Evolutionary conservation across 2,113 vertebrate species (phyloP), one percentile per base, ranked within the genome.

Genomic region (Alethe diademata): DNA sequence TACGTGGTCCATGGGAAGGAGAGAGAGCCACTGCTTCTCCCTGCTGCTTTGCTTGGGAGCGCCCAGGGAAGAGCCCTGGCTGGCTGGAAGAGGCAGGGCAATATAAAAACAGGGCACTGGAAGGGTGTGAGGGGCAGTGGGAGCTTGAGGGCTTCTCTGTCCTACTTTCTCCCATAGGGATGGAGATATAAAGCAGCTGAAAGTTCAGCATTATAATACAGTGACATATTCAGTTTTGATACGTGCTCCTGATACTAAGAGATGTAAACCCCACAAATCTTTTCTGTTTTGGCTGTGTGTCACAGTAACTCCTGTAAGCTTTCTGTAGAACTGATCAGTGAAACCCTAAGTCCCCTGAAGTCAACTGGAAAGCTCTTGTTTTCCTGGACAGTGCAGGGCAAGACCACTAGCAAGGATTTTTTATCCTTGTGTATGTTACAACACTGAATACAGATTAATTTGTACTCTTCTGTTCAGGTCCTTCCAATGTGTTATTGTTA

Each of bases 1-100:
- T 28, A 0, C 20, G 12, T 36, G 5, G 1, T 5, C 0, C 2
- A 5, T 10, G n/a, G 53, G 53, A 75, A 75, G 53, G 7, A 53
- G 31, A 29, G n/a, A 57, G 31, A 65, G 13, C 42, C 66, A 50
- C 66, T 78, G 12, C 43, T 64, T 71, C 22, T 82, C 53, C 43
- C n/a, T 66, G 20, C 62, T 92, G 43, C 58, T 53, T 78, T 81
- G n/a, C 65, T 56, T 0, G 2, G 45, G 22, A 53, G 13, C 2
- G 2, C 35, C 43, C 36, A 50, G 54, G 22, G 51, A 70, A 81
- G 45, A 53, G 57, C 12, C 12, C 12, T 0, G 1, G 36, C 28
- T 42, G 28, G 10, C 36, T 29, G 35, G 17, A n/a, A 50, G 0
- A 70, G 54, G 15, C 40, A 45, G 51, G 38, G 28, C 60, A 31